Percentiles rank a stretch among this genome's conserved stretches.
These are phyloP conservation scores for Sclerodermus sp. DNA, from an alignment of 2,888 invertebrate genomes.

Conservation along the genomic window DNA sequence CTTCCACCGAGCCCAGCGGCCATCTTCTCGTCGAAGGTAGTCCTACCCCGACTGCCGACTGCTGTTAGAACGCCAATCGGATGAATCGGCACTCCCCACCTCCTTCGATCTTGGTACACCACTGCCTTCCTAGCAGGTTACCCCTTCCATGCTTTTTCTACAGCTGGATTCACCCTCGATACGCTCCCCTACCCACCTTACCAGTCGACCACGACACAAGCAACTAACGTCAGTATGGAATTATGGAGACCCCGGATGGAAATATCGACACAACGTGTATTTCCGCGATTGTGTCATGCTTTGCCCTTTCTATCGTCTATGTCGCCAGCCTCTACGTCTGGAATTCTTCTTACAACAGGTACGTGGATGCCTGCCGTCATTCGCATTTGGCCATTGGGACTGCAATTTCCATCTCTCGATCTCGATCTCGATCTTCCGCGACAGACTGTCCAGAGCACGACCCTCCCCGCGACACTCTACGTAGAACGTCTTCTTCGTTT, in stretches of 20 bases:
- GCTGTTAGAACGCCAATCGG: conserved; percentile 38
- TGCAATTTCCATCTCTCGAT: too few species aligned
- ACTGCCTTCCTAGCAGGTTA: conserved; percentile 14
- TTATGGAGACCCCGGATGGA: conserved; percentile 46
- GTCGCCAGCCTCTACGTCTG: conserved; percentile 88
- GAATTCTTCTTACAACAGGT: conserved; percentile 77
- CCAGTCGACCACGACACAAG: conserved; percentile 29
- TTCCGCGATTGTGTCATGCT: conserved; percentile 72
- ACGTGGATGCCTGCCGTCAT: conserved; percentile 36
- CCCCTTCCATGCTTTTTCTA: conserved; percentile 9
- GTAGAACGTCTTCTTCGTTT: too few species aligned
- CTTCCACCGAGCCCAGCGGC: conserved; percentile 78
- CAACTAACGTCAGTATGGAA: conserved; percentile 49
- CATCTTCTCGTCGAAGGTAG: conserved; percentile 73
- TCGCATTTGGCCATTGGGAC: too few species aligned
- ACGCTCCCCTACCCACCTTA: conserved; percentile 23
- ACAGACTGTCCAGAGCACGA: too few species aligned
- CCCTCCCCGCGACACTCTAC: too few species aligned
- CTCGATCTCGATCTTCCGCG: too few species aligned
- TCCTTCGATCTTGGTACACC: conserved; percentile 8
- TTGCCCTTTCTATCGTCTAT: conserved; percentile 76
- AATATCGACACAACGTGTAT: conserved; percentile 59
- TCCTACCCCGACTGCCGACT: conserved; percentile 23
- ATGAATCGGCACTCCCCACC: conserved; percentile 28
- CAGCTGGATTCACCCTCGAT: conserved; percentile 12